Conservation (phyloP, 2,888 invertebrate species). For the Prosopocoilus inquinatus region DNA sequence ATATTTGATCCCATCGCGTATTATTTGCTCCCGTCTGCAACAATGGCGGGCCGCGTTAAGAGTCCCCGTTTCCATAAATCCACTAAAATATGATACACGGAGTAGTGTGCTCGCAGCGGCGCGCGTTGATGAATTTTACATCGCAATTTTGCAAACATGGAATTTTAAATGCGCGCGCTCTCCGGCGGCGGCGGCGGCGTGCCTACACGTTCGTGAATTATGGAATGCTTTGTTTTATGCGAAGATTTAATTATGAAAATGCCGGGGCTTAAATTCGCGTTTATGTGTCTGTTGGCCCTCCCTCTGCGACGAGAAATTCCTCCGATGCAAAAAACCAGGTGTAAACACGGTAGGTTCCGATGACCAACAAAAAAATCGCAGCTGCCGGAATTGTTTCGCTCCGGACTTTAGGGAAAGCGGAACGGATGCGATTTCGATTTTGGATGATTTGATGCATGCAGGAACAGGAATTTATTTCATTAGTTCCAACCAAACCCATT, state of each 20-base stretch:
- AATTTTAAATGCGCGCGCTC: slow-evolving; percentile 24
- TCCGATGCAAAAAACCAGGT: background rate
- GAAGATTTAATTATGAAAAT: slow-evolving; percentile 31
- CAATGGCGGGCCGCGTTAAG: background rate
- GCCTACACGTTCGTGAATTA: slow-evolving; percentile 24
- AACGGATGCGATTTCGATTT: too few relatives aligned
- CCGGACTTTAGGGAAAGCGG: too few relatives aligned
- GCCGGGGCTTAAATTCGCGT: slow-evolving; percentile 17
- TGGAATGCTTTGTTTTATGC: slow-evolving; percentile 26
- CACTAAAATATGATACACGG: too few relatives aligned
- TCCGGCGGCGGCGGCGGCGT: slow-evolving; percentile 9
- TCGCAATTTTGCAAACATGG: slow-evolving; percentile 27
- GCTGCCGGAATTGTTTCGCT: too few relatives aligned
- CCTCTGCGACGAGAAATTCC: slow-evolving; percentile 1
- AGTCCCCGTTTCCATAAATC: background rate
- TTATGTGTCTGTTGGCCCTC: slow-evolving; percentile 8
- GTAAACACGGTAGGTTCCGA: too few relatives aligned
- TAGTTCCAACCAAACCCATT: background rate
- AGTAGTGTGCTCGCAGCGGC: background rate
- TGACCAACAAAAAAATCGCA: too few relatives aligned
- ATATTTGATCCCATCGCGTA: too few relatives aligned
- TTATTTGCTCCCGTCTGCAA: too few relatives aligned
- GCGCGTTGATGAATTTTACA: slow-evolving; percentile 21
- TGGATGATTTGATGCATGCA: background rate
- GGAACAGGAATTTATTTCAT: background rate